Base-by-base conservation (phyloP, 2,888 invertebrate genomes). In the Drosophila suboccidentalis region DNA sequence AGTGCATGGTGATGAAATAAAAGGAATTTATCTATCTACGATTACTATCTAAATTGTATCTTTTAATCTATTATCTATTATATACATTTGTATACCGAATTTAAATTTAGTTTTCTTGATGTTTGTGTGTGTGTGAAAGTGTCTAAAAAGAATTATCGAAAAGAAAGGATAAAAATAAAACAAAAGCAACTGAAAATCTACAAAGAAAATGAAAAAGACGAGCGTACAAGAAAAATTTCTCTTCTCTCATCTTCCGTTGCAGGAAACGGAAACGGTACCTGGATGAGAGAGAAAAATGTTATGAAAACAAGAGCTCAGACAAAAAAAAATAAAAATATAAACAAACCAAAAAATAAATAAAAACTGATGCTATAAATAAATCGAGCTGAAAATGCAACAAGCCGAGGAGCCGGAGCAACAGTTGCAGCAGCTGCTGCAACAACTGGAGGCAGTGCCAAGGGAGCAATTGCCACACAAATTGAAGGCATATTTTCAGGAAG, bases 181-280 rank as follows among this genome's bases (percentile, higher is more conserved):
- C 26, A 43, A 41, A 61, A 57, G n/a, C 57, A 73, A 59, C 55
- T 55, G 26, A 71, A 50, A 57, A n/a, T 53, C 26, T 15, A n/a
- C 43, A 57, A 76, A 19, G 22, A 54, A 64, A 65, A 68, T 26
- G 55, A 64, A 43, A 58, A 67, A 67, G 34, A 63, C 65, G 65
- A 84, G 77, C 84, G 80, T 83, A 83, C 84, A 78, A 84, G 81
- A 72, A 87, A 84, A 82, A 81, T 76, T 89, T 87, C 71, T 87
- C 86, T 90, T 83, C 80, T 90, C 80, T 85, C 86, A 90, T 88
- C 75, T 90, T 89, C 90, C 89, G 82, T 90, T 90, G 71, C 90
- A 90, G 90, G 87, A 77, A 76, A 80, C 68, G 79, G 68, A 77
- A 76, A 80, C 68, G 79, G 68, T 61, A 62, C 58, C 67, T 58